These are phyloP conservation scores for Euplexia lucipara DNA, from an alignment of 2,888 invertebrate genomes.

Conservation along the genomic window DNA sequence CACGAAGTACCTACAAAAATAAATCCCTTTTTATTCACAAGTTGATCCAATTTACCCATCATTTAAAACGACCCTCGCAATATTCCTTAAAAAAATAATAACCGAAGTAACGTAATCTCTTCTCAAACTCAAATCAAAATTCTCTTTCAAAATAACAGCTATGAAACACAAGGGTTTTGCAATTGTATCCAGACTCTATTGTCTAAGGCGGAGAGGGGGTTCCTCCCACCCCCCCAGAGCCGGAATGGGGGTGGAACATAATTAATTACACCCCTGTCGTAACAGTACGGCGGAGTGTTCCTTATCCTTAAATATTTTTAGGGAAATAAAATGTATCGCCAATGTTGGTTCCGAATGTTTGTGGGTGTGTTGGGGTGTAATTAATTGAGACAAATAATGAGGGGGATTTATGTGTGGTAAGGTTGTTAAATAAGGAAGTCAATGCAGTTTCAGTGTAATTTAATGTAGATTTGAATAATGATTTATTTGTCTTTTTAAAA, in stretches of 20 bases:
- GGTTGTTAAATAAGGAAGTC: constrained; percentile 7
- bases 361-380: constrained; percentile 15
- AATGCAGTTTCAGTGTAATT: neutral
- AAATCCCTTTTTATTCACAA: neutral
- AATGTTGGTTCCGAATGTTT: constrained; percentile 43
- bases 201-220: constrained; percentile 32
- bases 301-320: constrained; percentile 57
- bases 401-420: neutral
- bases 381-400: constrained; percentile 40
- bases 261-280: constrained; percentile 63
- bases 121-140: constrained; percentile 54
- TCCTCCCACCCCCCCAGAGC: neutral
- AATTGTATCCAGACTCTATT: constrained; percentile 50
- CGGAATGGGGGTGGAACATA: constrained; percentile 41
- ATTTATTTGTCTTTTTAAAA: neutral
- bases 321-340: constrained; percentile 47
- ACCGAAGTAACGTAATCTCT: constrained; percentile 15
- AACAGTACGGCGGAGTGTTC: constrained; percentile 45
- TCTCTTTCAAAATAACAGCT: constrained; percentile 49
- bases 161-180: constrained; percentile 46
- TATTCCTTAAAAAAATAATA: constrained; percentile 19
- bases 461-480: neutral
- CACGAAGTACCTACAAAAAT: no score
- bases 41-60: neutral
- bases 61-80: neutral